Percentiles rank a stretch among this genome's conserved stretches.
phyloP scores from a whole-genome alignment of 2,797 vertebrate genomes.

The Mormyrus hasselquistii region DNA sequence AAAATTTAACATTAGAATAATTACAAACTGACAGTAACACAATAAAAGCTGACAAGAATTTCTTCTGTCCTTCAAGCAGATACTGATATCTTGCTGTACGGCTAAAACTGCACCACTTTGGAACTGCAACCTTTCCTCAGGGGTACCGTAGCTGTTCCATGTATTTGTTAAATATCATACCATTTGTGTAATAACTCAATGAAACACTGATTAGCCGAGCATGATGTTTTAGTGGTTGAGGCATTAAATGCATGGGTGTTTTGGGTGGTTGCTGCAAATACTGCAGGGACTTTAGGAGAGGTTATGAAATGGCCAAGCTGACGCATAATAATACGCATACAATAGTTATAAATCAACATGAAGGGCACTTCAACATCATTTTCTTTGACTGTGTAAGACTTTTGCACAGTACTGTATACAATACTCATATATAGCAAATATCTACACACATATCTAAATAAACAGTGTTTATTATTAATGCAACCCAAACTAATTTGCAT shows the following conservation, averaged over 20 bases:
- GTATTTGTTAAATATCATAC: not conserved
- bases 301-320: not conserved
- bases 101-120: not conserved
- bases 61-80: not conserved
- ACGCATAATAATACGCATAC: not conserved
- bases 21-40: not conserved
- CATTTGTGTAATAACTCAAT: not conserved
- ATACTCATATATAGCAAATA: not conserved
- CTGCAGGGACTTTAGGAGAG: not conserved
- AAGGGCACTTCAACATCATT: not conserved
- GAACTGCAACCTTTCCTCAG: not conserved
- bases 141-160: not conserved
- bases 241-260: not conserved
- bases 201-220: not conserved
- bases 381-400: not conserved
- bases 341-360: not conserved
- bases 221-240: not conserved
- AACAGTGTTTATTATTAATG: not conserved
- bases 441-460: not conserved
- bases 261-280: not conserved
- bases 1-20: not conserved
- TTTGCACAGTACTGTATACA: not conserved
- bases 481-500: not conserved
- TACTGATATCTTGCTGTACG: not conserved
- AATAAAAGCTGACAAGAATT: not conserved